A percentile compares a stretch with the other conserved stretches of the same genome.
Conservation (phyloP, 2,888 invertebrate genomes). For the Latheticus oryzae region DNA sequence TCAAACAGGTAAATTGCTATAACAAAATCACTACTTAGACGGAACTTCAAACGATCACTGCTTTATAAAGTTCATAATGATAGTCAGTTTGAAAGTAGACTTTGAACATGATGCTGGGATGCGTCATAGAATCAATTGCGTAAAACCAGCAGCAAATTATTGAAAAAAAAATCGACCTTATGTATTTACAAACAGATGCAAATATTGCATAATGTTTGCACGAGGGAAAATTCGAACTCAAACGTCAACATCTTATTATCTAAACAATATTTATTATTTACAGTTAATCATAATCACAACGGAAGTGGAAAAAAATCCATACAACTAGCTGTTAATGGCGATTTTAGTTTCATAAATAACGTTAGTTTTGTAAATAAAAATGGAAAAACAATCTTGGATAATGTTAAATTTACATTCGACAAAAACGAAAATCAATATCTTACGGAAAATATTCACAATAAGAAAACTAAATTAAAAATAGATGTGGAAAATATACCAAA, state of each 20-base stretch:
- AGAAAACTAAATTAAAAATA: slow-evolving; percentile 49
- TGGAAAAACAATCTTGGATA: slow-evolving; percentile 45
- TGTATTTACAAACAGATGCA: slow-evolving; percentile 34
- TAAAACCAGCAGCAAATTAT: slow-evolving; percentile 24
- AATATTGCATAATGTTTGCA: slow-evolving; percentile 14
- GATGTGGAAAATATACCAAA: slow-evolving; percentile 48
- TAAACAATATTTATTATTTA: no score
- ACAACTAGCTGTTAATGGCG: slow-evolving; percentile 49
- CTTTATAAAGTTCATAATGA: background rate
- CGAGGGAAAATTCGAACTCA: slow-evolving; percentile 1
- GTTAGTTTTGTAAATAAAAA: slow-evolving; percentile 48
- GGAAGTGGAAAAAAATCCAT: slow-evolving; percentile 45
- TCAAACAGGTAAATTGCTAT: background rate
- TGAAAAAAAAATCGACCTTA: slow-evolving; percentile 28
- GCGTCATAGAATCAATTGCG: slow-evolving; percentile 40
- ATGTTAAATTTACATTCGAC: slow-evolving; percentile 45
- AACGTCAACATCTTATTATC: slow-evolving; percentile 6
- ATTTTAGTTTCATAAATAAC: slow-evolving; percentile 47
- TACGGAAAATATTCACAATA: slow-evolving; percentile 41
- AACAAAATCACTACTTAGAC: no score
- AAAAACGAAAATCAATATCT: slow-evolving; percentile 40
- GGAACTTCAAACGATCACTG: no score
- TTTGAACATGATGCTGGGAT: slow-evolving; percentile 40
- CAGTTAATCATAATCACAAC: no score
- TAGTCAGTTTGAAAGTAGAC: slow-evolving; percentile 27